Conservation (phyloP, 2,797 vertebrate species). For the Brachymystax lenok region DNA sequence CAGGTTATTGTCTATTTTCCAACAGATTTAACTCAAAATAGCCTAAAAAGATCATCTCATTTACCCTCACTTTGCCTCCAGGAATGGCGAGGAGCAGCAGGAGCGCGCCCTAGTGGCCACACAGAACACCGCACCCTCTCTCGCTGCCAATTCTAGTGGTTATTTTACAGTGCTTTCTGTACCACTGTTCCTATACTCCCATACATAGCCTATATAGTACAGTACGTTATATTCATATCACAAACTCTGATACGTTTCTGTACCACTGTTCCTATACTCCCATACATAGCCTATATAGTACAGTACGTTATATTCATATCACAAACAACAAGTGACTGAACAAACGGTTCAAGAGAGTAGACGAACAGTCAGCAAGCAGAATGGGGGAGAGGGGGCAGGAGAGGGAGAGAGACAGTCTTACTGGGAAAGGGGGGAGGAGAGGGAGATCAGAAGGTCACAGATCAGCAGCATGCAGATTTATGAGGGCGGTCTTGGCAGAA, state of each 20-base stretch:
- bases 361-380: conserved; percentile 32
- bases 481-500: conserved; percentile 74
- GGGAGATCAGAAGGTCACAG: conserved; percentile 52
- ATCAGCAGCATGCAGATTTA: conserved; percentile 86
- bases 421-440: too few species aligned
- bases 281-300: conserved; percentile 18
- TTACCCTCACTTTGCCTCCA: conserved; percentile 11
- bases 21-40: neutral
- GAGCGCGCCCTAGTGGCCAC: conserved; percentile 48
- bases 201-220: conserved; percentile 14
- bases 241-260: too few species aligned
- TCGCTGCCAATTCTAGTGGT: conserved; percentile 43
- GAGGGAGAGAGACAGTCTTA: too few species aligned
- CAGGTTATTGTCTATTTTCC: neutral
- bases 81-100: conserved; percentile 46
- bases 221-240: too few species aligned
- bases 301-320: conserved; percentile 20
- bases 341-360: conserved; percentile 18
- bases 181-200: conserved; percentile 40
- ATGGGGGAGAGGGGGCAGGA: neutral
- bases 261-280: conserved; percentile 39
- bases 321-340: conserved; percentile 31
- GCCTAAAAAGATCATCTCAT: neutral
- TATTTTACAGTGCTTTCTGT: conserved; percentile 45
- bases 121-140: conserved; percentile 27